Base-by-base conservation (phyloP, 2,113 vertebrate genomes). In the Ancistrus triradiatus region DNA sequence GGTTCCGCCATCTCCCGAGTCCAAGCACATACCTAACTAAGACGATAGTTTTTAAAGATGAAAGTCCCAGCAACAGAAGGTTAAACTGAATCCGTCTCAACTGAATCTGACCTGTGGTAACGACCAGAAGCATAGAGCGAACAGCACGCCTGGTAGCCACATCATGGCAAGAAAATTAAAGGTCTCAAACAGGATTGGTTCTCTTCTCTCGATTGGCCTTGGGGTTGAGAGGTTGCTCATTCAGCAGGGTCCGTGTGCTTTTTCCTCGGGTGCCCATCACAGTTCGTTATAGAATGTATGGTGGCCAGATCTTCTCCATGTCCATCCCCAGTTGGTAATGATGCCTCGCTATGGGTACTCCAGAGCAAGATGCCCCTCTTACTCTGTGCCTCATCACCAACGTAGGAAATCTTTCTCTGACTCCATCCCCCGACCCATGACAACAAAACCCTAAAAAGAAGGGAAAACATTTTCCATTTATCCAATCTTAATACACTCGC, bases 381-480 rank as follows among this genome's bases (percentile, higher is more conserved):
- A 22, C 52, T 38, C 33, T 55, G 31, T 21, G 18, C 33, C 18
- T 55, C 33, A n/a, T 53, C 18, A 21, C 19, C 52, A 17, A 55
- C 33, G 22, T 55, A 38, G 52, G 52, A 55, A 55, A 37, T 18
- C 21, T 38, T 55, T n/a, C n/a, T n/a, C n/a, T n/a, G n/a, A n/a
- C n/a, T n/a, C n/a, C n/a, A n/a, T n/a, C n/a, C n/a, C n/a, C 85
- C 96, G 93, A 21, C 93, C 93, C 93, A 96, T 97, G 37, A 93
- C 93, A 21, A 97, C 93, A 93, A 95, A 92, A 9, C 93, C 94
- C 93, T 96, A 6, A 4, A 57, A 24, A 27, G 13, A 8, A 6
- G 8, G 2, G 40, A 9, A 9, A 40, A 3, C 17, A 3, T 25
- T 43, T 58, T 58, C 14, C 24, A 37, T 27, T 58, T 33, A 5